Conservation (phyloP, 2,113 vertebrate genomes). For the Syrrhaptes paradoxus region DNA sequence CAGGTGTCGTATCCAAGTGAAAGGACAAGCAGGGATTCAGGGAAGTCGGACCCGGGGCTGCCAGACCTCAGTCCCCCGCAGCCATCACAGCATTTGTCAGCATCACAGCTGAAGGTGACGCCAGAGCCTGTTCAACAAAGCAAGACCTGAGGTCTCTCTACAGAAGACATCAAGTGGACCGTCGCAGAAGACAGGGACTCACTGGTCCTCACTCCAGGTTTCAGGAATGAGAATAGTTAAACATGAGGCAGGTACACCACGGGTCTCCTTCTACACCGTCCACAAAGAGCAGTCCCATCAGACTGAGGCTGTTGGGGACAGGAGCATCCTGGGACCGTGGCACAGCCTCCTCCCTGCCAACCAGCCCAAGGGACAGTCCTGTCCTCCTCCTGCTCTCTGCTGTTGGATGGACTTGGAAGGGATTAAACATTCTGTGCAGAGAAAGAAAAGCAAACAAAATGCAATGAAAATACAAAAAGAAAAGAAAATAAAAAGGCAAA, state of each 20-base stretch:
- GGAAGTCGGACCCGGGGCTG: not conserved
- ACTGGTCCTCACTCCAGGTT: not conserved
- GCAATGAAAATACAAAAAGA: not conserved
- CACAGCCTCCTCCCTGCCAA: not conserved
- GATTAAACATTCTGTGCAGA: not conserved
- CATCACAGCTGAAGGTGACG: not conserved
- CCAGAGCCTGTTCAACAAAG: not conserved
- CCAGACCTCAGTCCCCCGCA: not conserved
- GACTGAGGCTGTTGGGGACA: accelerated
- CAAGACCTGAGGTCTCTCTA: not conserved
- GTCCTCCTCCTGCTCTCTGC: not conserved
- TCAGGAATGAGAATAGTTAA: not conserved
- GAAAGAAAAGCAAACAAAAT: slow-evolving; percentile 27
- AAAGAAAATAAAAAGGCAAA: not conserved
- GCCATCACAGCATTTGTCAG: accelerated
- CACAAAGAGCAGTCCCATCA: not conserved
- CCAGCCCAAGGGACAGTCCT: not conserved
- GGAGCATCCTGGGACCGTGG: not conserved
- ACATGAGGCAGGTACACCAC: not conserved
- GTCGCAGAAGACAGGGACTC: not conserved
- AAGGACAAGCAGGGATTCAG: not conserved
- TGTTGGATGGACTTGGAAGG: not conserved
- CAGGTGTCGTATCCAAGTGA: not conserved
- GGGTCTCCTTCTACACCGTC: not conserved
- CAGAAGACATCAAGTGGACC: accelerated